Evolutionary conservation across 1,140 invertebrate genomes (phyloP), one percentile per base, ranked within the genome.

Genomic region (Lordiphosa collinella): DNA sequence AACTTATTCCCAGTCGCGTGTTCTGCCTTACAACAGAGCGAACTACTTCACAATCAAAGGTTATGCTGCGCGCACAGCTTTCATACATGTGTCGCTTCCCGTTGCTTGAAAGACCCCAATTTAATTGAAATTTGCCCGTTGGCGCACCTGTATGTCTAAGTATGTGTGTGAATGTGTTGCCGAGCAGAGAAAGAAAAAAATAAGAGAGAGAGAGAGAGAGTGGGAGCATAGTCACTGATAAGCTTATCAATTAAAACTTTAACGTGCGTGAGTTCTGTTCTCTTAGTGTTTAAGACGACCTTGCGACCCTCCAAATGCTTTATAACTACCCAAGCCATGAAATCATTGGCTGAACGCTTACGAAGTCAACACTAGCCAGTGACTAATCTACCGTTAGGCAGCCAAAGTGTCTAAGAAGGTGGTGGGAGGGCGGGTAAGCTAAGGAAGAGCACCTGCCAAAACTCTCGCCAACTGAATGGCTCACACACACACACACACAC

Each of bases 351-450:
- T 5, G 4, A 54, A 31, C 36, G 6, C 7, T 16, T 10, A 31
- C 2, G 2, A 12, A 47, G 22, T 11, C 10, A 48, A 31, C 22
- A 37, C 11, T 31, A 51, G 16, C 25, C 7, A 32, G 18, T 52
- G 38, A 52, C 38, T 37, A 62, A 51, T 44, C 32, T 41, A 37
- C 47, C 58, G 58, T 63, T 63, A 63, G 60, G 6, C 22, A 58
- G n/a, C 22, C 31, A 40, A 40, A 36, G 59, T 34, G 32, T 37
- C 36, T 37, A 13, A 37, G 11, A 8, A 38, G 36, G 13, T 25
- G 18, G 14, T 11, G n/a, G 10, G 43, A 7, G 16, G 31, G 9
- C 10, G 9, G 14, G 9, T 11, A 38, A 14, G 25, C 12, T n/a
- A 32, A 49, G 34, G 40, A 49, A 34, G 59, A 44, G 41, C 37